Conservation (phyloP, 2,113 vertebrate species). For the Pterocles gutturalis region DNA sequence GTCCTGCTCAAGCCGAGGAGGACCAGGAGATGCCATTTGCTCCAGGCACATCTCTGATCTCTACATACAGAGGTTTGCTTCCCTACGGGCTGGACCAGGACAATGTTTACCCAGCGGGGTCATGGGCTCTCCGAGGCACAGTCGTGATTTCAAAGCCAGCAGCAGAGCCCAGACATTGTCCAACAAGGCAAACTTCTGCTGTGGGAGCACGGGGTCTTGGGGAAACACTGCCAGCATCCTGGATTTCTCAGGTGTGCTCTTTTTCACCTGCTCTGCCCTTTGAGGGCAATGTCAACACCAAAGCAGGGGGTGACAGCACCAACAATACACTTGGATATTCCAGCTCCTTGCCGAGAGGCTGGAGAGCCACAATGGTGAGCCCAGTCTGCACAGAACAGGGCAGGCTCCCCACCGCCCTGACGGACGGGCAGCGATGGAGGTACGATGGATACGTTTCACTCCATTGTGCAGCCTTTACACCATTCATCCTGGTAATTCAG, state of each 20-base stretch:
- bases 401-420: background rate
- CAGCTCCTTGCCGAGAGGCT: background rate
- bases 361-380: background rate
- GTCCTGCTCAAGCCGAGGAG: background rate
- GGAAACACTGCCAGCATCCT: background rate
- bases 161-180: background rate
- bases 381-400: background rate
- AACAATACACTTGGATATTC: background rate
- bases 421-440: fast-evolving
- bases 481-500: no score
- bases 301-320: background rate
- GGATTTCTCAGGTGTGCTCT: background rate
- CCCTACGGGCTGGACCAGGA: background rate
- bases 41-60: background rate
- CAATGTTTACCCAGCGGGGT: background rate
- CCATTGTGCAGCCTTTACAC: background rate
- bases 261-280: background rate
- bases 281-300: background rate
- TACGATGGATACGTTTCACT: fast-evolving
- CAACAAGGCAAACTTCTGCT: background rate
- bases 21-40: no score
- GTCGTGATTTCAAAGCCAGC: background rate
- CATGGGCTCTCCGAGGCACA: background rate
- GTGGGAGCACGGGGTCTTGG: fast-evolving
- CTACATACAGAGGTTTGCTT: background rate